Evolutionary conservation across 2,113 vertebrate species (phyloP).

Genomic region (Rattus rattus): DNA sequence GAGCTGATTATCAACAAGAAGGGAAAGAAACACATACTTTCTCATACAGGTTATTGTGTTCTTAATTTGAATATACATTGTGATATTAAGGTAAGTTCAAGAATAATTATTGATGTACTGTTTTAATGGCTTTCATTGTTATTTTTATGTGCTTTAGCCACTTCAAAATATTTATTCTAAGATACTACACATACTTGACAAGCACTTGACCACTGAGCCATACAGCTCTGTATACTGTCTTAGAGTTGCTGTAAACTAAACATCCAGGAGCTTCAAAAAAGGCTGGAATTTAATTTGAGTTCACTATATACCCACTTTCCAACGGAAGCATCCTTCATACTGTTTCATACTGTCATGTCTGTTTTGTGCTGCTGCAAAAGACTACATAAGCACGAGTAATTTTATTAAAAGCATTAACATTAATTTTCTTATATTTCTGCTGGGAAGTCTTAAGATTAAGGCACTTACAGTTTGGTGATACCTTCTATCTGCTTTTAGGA

Average conservation of each 20-base stretch:
- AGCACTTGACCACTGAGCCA: background rate
- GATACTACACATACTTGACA: background rate
- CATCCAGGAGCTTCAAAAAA: slow-evolving; percentile 15
- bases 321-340: background rate
- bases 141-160: background rate
- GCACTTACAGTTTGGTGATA: background rate
- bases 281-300: background rate
- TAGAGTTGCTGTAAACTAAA: slow-evolving; percentile 1
- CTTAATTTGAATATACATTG: slow-evolving; percentile 21
- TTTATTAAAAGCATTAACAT: background rate
- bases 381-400: background rate
- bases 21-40: background rate
- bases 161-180: background rate
- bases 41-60: slow-evolving; percentile 13
- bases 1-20: slow-evolving; percentile 44
- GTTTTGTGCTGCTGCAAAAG: background rate
- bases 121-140: background rate
- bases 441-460: background rate
- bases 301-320: background rate
- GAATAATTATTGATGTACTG: background rate
- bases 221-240: background rate
- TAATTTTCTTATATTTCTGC: slow-evolving; percentile 28
- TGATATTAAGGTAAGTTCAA: slow-evolving; percentile 53
- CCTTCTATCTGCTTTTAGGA: background rate
- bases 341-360: background rate